Percentiles rank a stretch among this genome's conserved stretches.
phyloP scores from a whole-genome alignment of 2,113 vertebrate species.

The Phyllopteryx taeniolatus region DNA sequence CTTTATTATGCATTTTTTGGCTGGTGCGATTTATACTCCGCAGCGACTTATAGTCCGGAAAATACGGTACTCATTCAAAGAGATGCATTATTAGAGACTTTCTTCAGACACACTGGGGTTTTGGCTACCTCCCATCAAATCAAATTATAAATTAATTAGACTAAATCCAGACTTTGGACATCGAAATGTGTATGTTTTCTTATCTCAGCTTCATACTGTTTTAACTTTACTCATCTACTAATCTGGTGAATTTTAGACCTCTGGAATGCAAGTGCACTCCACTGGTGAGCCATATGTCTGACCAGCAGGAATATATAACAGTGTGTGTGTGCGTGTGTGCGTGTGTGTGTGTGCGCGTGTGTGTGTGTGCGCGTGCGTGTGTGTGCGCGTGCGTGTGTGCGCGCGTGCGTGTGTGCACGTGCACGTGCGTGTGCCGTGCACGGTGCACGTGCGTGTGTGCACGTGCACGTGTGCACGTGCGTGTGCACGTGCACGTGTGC shows the following conservation, averaged over 20 bases:
- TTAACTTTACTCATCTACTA: conserved; percentile 2
- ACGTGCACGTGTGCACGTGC: conserved; percentile 2
- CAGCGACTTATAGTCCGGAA: no score
- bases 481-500: conserved; percentile 23
- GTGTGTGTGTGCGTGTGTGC: conserved; percentile 19
- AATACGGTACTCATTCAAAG: not conserved
- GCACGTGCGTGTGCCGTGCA: no score
- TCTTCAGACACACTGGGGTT: not conserved
- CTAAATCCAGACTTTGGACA: not conserved
- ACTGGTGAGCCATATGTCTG: conserved; percentile 43
- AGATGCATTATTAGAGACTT: not conserved
- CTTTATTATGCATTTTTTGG: no score
- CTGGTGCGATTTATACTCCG: no score
- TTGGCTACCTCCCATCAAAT: not conserved
- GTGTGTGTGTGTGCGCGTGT: conserved; percentile 27
- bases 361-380: conserved; percentile 19
- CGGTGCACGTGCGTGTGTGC: no score
- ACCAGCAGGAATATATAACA: conserved; percentile 25
- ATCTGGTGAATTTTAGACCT: conserved; percentile 4
- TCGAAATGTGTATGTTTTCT: not conserved
- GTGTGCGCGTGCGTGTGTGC: no score
- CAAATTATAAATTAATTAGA: not conserved
- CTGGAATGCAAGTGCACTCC: conserved; percentile 12
- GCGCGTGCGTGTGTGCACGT: not conserved
- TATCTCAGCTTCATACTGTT: not conserved